phyloP scores from a whole-genome alignment of 1,140 invertebrate species.

The Plectus sambesii region DNA sequence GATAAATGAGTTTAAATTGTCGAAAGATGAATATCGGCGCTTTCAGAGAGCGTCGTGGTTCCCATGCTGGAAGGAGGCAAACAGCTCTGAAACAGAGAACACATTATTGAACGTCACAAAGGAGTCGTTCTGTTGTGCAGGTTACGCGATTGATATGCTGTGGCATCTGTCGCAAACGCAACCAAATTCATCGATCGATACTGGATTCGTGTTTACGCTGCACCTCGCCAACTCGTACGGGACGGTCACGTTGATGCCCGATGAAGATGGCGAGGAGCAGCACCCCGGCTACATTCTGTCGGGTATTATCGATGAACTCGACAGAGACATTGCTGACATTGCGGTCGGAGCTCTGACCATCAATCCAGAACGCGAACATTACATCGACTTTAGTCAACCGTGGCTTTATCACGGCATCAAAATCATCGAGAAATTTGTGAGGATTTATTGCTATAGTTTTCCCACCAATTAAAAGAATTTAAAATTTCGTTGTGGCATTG shows the following conservation, averaged over 20 bases:
- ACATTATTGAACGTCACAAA: no score
- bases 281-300: constrained; percentile 53
- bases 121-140: constrained; percentile 36
- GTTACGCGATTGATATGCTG: constrained; percentile 36
- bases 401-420: constrained; percentile 98
- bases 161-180: constrained; percentile 28
- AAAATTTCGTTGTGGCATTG: no score
- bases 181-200: constrained; percentile 22
- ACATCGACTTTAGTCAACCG: constrained; percentile 97
- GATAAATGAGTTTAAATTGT: neutral
- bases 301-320: constrained; percentile 85
- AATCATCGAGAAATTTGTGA: constrained; percentile 89
- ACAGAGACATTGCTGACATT: constrained; percentile 84
- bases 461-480: no score
- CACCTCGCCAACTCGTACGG: constrained; percentile 36
- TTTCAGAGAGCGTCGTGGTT: constrained; percentile 37
- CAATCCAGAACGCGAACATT: constrained; percentile 89
- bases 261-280: constrained; percentile 10
- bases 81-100: constrained; percentile 12
- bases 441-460: constrained; percentile 14
- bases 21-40: neutral
- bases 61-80: constrained; percentile 17
- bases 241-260: constrained; percentile 22
- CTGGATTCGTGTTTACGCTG: constrained; percentile 34
- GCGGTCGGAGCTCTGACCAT: constrained; percentile 95